These are phyloP conservation scores for Lepus oiostolus DNA, from an alignment of 2,797 vertebrate genomes.

Conservation along the genomic window DNA sequence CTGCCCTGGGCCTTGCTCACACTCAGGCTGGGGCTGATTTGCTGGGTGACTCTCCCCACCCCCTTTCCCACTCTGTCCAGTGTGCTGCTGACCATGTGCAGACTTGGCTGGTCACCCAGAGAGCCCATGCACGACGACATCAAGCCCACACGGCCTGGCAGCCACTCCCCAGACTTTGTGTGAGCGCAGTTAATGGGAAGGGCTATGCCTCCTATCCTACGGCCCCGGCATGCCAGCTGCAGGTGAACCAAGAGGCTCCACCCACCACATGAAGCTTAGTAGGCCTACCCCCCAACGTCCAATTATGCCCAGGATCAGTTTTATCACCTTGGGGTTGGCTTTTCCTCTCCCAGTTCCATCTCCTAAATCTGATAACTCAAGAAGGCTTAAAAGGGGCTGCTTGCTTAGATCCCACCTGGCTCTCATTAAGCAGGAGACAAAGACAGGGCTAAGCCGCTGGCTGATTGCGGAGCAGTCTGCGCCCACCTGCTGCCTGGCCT, in stretches of 20 bases:
- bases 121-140: background rate
- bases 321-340: background rate
- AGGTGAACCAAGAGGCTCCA: accelerated
- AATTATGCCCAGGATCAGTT: background rate
- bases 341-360: background rate
- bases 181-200: accelerated
- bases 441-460: background rate
- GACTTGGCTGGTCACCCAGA: background rate
- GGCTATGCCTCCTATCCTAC: no score
- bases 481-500: background rate
- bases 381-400: background rate
- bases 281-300: background rate
- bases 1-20: background rate
- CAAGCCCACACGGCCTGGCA: background rate
- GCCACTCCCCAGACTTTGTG: background rate
- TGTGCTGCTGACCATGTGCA: background rate
- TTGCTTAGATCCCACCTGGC: background rate
- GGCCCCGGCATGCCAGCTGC: accelerated
- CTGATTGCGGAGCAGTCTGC: slow-evolving; percentile 18
- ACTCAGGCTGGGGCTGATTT: no score
- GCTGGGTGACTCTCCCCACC: accelerated
- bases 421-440: background rate
- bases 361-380: background rate
- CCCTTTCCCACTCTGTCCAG: no score
- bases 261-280: background rate